Base-by-base conservation (phyloP, 2,113 vertebrate species). In the Bubo scandiacus region DNA sequence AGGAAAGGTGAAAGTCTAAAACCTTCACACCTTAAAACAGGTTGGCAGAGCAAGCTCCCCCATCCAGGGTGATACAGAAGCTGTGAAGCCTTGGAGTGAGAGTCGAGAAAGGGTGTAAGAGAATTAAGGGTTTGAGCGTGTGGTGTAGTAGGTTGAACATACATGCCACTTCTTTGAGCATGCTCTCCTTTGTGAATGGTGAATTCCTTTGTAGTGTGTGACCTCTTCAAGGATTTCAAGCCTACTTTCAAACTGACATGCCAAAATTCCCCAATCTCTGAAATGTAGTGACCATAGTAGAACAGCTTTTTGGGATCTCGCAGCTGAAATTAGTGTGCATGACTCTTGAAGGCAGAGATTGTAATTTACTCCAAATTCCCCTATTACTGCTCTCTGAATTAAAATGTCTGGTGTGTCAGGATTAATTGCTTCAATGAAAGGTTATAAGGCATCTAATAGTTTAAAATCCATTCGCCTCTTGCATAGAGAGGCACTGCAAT, bases 401-500 rank as follows among this genome's bases (percentile, higher is more conserved):
- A 10, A 72, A 88, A 34, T 86, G 43, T 40, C 75, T 68, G 66
- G 8, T 45, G 10, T 54, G 5, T 51, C 12, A 27, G 47, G 54
- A 71, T 86, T 59, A 63, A 57, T 47, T 74, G 36, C 58, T 81
- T 38, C 49, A 73, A 47, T 26, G 22, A 36, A 91, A 34, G 67
- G 58, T 82, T 86, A 3, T 49, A 57, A 65, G 38, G 15, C 72
- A 77, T 52, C 43, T 70, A 62, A 73, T 32, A 75, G 32, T 63
- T 71, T 29, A 63, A 88, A 75, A 40, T 55, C 66, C 62, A 43
- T 0, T 68, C 7, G 2, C 23, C 68, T 67, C 29, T 58, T 42
- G 29, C 17, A 0, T 47, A 20, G 73, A 79, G 51, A 15, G 66
- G 10, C 52, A 6, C 70, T 21, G 15, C 0, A 0, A 47, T 54